Percentiles rank a stretch among this genome's conserved stretches.
Conservation (phyloP, 2,113 vertebrate species). For the Myrmecophaga tridactyla region DNA sequence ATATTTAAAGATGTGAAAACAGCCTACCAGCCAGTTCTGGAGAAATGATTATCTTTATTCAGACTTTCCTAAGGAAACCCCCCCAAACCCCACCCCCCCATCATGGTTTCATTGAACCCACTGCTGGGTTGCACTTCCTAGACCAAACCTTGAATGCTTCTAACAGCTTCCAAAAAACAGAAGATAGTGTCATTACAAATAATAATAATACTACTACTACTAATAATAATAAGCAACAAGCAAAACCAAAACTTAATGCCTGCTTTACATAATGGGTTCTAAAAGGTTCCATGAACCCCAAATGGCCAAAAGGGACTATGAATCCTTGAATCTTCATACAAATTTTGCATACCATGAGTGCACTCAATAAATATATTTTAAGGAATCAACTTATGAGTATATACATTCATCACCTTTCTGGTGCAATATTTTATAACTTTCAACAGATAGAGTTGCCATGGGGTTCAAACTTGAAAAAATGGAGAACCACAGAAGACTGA, state of each 20-base stretch:
- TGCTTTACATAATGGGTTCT: neutral
- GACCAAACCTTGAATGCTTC: neutral
- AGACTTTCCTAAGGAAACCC: neutral
- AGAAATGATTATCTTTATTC: neutral
- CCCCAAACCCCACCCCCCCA: neutral
- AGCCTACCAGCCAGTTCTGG: neutral
- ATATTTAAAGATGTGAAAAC: neutral
- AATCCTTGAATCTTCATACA: neutral
- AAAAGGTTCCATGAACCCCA: neutral
- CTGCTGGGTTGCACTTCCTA: neutral
- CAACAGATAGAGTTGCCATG: neutral
- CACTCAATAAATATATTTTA: neutral
- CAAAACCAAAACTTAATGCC: neutral
- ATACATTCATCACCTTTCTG: neutral
- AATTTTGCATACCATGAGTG: neutral
- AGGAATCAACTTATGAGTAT: neutral
- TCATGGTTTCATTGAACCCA: neutral
- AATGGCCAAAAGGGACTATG: neutral
- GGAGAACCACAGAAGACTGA: neutral
- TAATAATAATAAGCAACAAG: neutral
- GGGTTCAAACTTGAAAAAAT: neutral
- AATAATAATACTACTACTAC: no score
- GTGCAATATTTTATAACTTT: neutral
- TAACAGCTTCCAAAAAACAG: neutral
- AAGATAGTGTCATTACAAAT: neutral